Evolutionary conservation across 2,113 vertebrate species (phyloP), one percentile per base, ranked within the genome.

Genomic region (Callaeas wilsoni): DNA sequence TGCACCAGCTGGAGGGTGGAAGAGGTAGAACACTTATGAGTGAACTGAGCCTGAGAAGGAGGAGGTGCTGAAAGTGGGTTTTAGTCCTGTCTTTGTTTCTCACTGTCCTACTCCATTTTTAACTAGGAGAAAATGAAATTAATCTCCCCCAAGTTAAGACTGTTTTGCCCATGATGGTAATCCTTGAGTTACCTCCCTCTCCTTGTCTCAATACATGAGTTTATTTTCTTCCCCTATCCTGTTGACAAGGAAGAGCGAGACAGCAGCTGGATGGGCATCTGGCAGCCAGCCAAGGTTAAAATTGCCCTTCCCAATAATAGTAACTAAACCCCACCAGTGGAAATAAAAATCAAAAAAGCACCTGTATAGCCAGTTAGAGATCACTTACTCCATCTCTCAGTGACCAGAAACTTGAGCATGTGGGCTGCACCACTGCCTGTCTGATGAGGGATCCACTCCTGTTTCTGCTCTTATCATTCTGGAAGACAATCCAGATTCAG

Each of bases 1-100:
- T 65, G 53, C 30, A 69, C 9, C 2, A 1, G 12, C 30, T 12
- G 1, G 6, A 2, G 14, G 2, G 1, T 41, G 22, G 30, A 89
- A 87, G 7, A 62, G 15, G 7, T 47, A 47, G 27, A 74, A 29
- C 10, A 73, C 16, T 21, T 50, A 33, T 26, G 32, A 82, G 4
- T 46, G 33, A 76, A 27, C 39, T 47, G 13, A 89, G 26, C 17
- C 30, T n/a, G 20, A 71, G 62, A 59, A 73, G 53, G 12, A 55
- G 39, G 19, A 42, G 26, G 4, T 42, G 18, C 3, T 8, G 5
- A 63, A 76, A 50, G 33, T 21, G 23, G 2, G 3, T 63, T 49
- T 56, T 33, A 94, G 53, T 39, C 14, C 39, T 63, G 12, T 57
- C 63, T 49, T n/a, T 57, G 16, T 62, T 59, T 85, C 39, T 89